Evolutionary conservation across 2,113 vertebrate genomes (phyloP), one percentile per base, ranked within the genome.

Genomic region (Misgurnus anguillicaudatus): DNA sequence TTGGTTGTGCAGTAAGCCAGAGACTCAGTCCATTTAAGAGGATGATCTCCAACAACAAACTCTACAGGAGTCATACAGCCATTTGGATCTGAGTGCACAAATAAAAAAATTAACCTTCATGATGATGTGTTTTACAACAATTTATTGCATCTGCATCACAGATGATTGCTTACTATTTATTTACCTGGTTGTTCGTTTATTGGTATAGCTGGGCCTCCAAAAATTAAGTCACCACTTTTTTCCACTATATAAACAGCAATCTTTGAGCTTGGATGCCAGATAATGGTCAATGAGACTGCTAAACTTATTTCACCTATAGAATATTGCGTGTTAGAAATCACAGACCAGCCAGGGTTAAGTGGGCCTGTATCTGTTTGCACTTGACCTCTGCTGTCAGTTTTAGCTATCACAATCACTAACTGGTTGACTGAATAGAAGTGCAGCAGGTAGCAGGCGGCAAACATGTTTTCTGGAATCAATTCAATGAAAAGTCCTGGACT

Each of bases 391-490:
- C 21, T 0, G 0, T 42, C 4, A 0, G 78, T 82, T 24, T 69
- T 60, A 7, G 81, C 86, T 11, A 93, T 45, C 0, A 94, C 64
- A 11, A 91, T 10, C 0, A 63, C 83, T 0, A 45, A 79, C 0
- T 55, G 51, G 51, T 16, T 0, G 0, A 1, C 0, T 0, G 0
- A 0, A 2, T 84, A 0, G 2, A 7, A 0, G 17, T 16, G 61
- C n/a, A 92, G 7, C 0, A 87, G n/a, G 13, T 55, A 92, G 24
- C 91, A 92, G 55, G 80, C 14, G 8, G 73, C 85, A 0, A 91
- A 92, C 47, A 24, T 61, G 48, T 14, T 68, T 10, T 9, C 31
- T 5, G 86, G 82, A 53, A 84, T 42, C n/a, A 86, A 6, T 3
- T 79, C 57, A 39, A 81, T 45, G 21, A 84, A n/a, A 9, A 77